These are phyloP conservation scores for Drosophila arizonae DNA, from an alignment of 1,140 invertebrate species.

Conservation along the genomic window DNA sequence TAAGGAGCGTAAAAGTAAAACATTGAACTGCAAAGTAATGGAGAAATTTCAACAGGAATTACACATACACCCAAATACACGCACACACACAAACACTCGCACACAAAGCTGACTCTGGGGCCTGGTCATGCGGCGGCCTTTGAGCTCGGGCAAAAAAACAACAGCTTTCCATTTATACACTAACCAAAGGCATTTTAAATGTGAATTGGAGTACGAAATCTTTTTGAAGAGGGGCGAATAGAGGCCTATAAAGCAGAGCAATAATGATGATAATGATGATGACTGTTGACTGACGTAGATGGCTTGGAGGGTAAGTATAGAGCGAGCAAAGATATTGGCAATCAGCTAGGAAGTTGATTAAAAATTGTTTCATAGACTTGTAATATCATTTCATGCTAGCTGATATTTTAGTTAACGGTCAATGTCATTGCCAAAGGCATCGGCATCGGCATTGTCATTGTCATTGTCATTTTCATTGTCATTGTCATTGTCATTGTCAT, in stretches of 20 bases:
- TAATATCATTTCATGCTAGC: no score
- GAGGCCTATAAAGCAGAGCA: not conserved
- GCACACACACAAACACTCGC: constrained; percentile 15
- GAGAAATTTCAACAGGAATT: constrained; percentile 72
- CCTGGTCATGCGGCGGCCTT: constrained; percentile 33
- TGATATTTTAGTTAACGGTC: no score
- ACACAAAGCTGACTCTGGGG: not conserved
- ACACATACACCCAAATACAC: constrained; percentile 32
- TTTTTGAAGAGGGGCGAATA: not conserved
- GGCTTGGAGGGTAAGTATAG: no score
- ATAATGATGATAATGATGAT: no score
- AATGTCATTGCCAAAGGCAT: no score
- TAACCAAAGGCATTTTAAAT: not conserved
- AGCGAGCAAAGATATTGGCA: no score
- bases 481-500: no score
- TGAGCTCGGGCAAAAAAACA: constrained; percentile 8
- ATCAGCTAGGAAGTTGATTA: no score
- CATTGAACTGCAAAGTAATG: constrained; percentile 77
- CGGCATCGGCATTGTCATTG: no score
- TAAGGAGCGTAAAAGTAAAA: constrained; percentile 67
- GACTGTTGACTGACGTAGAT: not conserved
- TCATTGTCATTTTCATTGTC: no score
- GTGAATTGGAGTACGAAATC: not conserved
- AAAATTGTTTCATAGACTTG: no score
- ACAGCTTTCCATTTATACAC: constrained; percentile 33